Evolutionary conservation across 1,140 invertebrate species (phyloP), one percentile per base, ranked within the genome.

Genomic region (Stratiolaelaps scimitus): DNA sequence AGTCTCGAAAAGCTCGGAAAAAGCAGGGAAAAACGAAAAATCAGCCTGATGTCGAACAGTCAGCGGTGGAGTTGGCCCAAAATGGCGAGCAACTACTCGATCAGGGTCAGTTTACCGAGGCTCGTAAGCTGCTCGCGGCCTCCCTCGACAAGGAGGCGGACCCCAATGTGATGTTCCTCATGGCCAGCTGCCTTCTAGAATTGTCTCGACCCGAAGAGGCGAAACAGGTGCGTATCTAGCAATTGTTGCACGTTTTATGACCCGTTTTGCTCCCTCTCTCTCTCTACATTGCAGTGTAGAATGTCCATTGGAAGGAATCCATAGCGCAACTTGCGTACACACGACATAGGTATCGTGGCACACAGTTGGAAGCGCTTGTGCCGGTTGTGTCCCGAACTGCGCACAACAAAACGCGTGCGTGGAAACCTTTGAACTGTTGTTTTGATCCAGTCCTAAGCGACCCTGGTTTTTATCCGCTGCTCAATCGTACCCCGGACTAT

Each of bases 161-260:
- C 26, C 26, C 53, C 4, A 34, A 60, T 26, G 53, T 60, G 1
- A 60, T 60, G 53, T 60, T 60, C 20, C 34, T 13, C 4, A 17
- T 26, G 20, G 53, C 53, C 15, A 34, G 53, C 4, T 60, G 53
- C 34, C 23, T 60, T 29, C 23, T 60, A 17, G 53, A 60, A 26
- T 34, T 60, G n/a, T 2, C 26, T 13, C 26, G 53, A 60, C 53
- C 53, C 1, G 17, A 60, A 60, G 53, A 60, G 34, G 53, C 53
- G 2, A 60, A 60, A 23, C 17, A 26, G 23, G 53, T 48, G 4
- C 20, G 47, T 48, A 20, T 48, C 26, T 28, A 20, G 15, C 15
- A 48, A 48, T 20, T 15, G 15, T 15, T 48, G 47, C n/a, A 48
- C 15, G 10, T 10, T 40, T 40, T 40, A 40, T 40, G 4, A 40